phyloP scores from a whole-genome alignment of 2,113 vertebrate species.

The Cebidichthys violaceus region DNA sequence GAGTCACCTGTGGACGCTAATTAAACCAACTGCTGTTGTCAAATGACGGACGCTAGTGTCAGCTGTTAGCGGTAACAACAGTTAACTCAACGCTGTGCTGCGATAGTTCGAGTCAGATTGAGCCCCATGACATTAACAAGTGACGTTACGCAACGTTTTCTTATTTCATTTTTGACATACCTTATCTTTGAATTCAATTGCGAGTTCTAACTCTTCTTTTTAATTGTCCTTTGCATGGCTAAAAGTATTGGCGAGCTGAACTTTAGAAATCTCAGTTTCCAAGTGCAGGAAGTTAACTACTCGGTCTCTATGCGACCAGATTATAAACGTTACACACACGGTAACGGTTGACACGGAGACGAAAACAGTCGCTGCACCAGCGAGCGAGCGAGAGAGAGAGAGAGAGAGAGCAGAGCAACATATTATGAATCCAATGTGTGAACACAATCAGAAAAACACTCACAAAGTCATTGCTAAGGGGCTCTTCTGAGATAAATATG shows the following conservation, averaged over 20 bases:
- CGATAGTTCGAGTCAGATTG: background rate
- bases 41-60: background rate
- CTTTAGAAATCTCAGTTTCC: constrained; percentile 61
- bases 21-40: background rate
- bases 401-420: no score
- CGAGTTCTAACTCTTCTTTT: background rate
- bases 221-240: background rate
- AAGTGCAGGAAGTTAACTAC: constrained; percentile 9
- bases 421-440: no score
- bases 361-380: background rate
- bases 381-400: no score
- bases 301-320: background rate
- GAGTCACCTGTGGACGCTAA: background rate
- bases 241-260: background rate
- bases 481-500: no score
- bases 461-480: no score
- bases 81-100: background rate
- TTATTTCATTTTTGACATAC: constrained; percentile 7
- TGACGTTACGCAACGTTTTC: background rate
- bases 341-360: constrained; percentile 72
- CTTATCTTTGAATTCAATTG: background rate
- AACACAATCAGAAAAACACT: no score
- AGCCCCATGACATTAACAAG: background rate
- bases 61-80: background rate
- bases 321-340: constrained; percentile 9